These are phyloP conservation scores for Hirtodrosophila confusa DNA, from an alignment of 2,888 invertebrate species.

Conservation along the genomic window DNA sequence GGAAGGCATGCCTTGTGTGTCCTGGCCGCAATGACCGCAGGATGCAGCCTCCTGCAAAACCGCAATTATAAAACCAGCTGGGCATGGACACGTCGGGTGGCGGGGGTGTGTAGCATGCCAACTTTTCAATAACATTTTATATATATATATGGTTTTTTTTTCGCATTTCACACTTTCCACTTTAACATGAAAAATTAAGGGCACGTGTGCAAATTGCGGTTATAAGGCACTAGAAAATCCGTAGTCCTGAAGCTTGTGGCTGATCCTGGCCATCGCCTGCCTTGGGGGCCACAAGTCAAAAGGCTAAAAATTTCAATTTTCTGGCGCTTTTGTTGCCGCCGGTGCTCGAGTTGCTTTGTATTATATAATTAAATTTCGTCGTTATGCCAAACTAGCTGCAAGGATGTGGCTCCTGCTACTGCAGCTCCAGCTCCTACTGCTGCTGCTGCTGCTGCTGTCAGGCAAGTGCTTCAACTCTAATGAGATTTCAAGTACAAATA, in stretches of 20 bases:
- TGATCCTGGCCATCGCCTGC: conserved; percentile 4
- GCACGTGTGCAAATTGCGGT: conserved; percentile 69
- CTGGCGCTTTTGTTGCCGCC: conserved; percentile 27
- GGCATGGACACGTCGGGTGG: conserved; percentile 5
- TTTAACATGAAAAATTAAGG: conserved; percentile 55
- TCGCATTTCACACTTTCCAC: conserved; percentile 47
- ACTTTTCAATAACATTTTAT: conserved; percentile 56
- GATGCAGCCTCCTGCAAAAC: conserved; percentile 64
- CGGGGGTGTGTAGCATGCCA: conserved; percentile 12
- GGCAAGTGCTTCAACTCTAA: conserved; percentile 75
- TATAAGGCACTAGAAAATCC: conserved; percentile 38
- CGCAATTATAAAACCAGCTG: conserved; percentile 72
- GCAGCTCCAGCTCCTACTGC: conserved; percentile 9
- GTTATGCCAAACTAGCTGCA: conserved; percentile 63
- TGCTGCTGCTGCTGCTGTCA: conserved; percentile 42
- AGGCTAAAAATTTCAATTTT: conserved; percentile 48
- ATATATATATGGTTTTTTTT: conserved; percentile 9
- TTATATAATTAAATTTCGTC: conserved; percentile 77
- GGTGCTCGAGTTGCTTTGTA: conserved; percentile 58
- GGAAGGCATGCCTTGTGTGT: conserved; percentile 44
- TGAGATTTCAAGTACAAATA: conserved; percentile 78
- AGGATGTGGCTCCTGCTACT: conserved; percentile 16
- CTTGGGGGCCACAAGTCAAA: conserved; percentile 38
- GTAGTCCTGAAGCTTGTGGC: conserved; percentile 1
- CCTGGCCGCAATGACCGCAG: conserved; percentile 70